These are phyloP conservation scores for Sebastiscus albofasciatus DNA, from an alignment of 2,797 vertebrate species.

Conservation along the genomic window DNA sequence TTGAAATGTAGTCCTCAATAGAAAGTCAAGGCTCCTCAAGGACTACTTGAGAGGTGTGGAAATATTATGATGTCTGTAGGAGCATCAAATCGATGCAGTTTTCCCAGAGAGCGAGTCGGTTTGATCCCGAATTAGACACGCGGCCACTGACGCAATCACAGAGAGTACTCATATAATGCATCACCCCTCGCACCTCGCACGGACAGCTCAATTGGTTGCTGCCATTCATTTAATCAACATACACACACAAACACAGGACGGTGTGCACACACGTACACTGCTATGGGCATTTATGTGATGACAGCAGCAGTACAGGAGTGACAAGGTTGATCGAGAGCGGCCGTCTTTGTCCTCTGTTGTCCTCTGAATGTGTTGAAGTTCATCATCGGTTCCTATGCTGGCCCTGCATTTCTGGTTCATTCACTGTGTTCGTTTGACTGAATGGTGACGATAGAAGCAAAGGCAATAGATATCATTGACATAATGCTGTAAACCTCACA, in stretches of 20 bases:
- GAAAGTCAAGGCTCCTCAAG: constrained; percentile 57
- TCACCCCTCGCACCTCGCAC: constrained; percentile 61
- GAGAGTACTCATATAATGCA: constrained; percentile 69
- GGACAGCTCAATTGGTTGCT: constrained; percentile 40
- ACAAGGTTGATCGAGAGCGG: constrained; percentile 53
- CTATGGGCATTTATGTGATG: constrained; percentile 52
- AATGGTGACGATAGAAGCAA: neutral
- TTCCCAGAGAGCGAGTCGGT: constrained; percentile 15
- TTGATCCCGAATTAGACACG: constrained; percentile 69
- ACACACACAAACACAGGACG: constrained; percentile 24
- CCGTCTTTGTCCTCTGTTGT: constrained; percentile 35
- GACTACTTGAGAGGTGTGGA: constrained; percentile 58
- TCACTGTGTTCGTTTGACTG: neutral
- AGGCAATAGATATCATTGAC: neutral
- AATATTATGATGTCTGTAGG: constrained; percentile 54
- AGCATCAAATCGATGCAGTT: constrained; percentile 51
- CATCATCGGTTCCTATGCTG: neutral
- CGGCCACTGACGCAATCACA: constrained; percentile 61
- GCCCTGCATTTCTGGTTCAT: neutral
- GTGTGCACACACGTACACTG: constrained; percentile 1
- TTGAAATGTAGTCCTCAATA: constrained; percentile 19
- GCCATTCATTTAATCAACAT: constrained; percentile 62
- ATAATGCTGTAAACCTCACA: neutral
- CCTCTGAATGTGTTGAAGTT: constrained; percentile 36
- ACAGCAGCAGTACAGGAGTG: constrained; percentile 27